Conservation (phyloP, 2,888 invertebrate genomes). For the Spilosoma lubricipeda region DNA sequence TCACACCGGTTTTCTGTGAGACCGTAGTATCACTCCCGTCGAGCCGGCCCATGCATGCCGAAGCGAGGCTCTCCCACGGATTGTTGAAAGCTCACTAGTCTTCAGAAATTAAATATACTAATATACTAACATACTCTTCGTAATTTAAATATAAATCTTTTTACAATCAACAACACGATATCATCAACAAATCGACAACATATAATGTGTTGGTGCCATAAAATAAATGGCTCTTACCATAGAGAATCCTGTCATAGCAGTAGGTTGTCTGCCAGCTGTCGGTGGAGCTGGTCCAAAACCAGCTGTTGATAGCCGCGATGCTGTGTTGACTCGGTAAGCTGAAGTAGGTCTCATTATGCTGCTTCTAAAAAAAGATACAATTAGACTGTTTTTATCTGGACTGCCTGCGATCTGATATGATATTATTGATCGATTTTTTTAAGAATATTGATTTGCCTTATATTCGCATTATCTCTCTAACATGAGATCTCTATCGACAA, state of each 20-base stretch:
- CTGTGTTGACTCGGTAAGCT: slow-evolving; percentile 81
- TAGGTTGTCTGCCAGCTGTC: slow-evolving; percentile 74
- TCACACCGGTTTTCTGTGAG: too few species aligned
- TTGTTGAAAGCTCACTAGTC: background rate
- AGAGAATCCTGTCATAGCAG: slow-evolving; percentile 80
- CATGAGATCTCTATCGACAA: too few species aligned
- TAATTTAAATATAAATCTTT: too few species aligned
- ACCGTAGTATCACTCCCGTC: too few species aligned
- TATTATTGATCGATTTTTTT: too few species aligned
- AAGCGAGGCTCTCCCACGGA: background rate
- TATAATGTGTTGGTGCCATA: background rate
- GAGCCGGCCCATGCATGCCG: too few species aligned
- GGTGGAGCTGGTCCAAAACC: slow-evolving; percentile 80
- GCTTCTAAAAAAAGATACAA: slow-evolving; percentile 56
- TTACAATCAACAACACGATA: background rate
- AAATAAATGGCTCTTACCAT: slow-evolving; percentile 64
- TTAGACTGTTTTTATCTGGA: background rate
- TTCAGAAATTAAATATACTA: background rate
- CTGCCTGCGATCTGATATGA: background rate
- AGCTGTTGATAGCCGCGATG: slow-evolving; percentile 79
- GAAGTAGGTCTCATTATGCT: slow-evolving; percentile 80
- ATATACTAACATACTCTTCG: background rate
- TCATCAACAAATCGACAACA: too few species aligned
- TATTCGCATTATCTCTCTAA: too few species aligned
- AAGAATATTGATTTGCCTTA: too few species aligned